Percentiles rank a stretch among this genome's conserved stretches.
These are phyloP conservation scores for Sigmodon hispidus DNA, from an alignment of 2,113 vertebrate species.

Conservation along the genomic window DNA sequence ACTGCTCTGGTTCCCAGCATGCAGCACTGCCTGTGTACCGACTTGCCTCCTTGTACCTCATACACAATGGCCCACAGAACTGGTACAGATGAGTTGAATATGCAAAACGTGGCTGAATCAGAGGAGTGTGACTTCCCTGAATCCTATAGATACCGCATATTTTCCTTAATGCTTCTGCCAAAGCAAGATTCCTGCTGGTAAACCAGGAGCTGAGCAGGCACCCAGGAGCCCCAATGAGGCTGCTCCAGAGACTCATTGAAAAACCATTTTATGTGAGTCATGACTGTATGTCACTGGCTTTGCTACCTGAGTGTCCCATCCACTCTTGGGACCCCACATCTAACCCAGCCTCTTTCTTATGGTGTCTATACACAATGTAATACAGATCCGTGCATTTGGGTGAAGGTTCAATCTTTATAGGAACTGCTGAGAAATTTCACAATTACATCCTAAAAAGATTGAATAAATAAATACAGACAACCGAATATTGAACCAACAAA, in stretches of 20 bases:
- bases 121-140: neutral
- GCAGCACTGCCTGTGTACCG: neutral
- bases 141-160: constrained; percentile 11
- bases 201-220: neutral
- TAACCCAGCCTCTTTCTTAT: neutral
- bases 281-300: neutral
- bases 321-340: neutral
- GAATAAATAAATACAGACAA: constrained; percentile 2
- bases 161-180: constrained; percentile 58
- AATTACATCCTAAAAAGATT: constrained; percentile 24
- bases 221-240: neutral
- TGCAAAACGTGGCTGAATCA: constrained; percentile 38
- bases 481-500: neutral
- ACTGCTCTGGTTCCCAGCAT: neutral
- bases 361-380: neutral
- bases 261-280: neutral
- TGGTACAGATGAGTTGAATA: neutral
- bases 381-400: neutral
- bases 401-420: neutral
- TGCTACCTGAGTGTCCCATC: neutral
- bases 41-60: neutral
- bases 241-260: neutral
- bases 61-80: neutral
- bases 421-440: neutral
- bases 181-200: neutral